Conservation (phyloP, 1,140 invertebrate species). For the Pseudomyrmex pallidus region DNA sequence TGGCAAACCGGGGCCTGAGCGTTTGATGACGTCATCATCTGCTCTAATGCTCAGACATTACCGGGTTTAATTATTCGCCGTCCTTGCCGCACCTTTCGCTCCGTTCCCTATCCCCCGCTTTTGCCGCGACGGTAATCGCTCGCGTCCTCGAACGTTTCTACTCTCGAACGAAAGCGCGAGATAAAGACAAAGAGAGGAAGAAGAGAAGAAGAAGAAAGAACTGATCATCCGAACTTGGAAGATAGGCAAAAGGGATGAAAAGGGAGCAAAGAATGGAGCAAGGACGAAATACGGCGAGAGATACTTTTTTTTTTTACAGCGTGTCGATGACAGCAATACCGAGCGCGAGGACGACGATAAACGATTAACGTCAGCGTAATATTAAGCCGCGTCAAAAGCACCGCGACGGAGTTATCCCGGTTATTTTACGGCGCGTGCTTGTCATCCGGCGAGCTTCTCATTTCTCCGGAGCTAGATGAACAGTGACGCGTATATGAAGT, state of each 20-base stretch:
- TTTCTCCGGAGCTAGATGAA: neutral
- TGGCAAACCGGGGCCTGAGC: conserved; percentile 42
- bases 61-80: conserved; percentile 75
- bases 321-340: conserved; percentile 30
- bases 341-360: neutral
- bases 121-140: conserved; percentile 66
- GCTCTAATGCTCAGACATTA: conserved; percentile 77
- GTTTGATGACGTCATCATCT: conserved; percentile 79
- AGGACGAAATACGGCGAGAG: neutral
- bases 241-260: neutral
- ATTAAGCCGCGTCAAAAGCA: conserved; percentile 16
- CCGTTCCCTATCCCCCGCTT: conserved; percentile 31
- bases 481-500: neutral
- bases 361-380: conserved; percentile 51
- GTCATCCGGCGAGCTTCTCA: neutral
- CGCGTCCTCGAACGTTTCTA: conserved; percentile 40
- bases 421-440: conserved; percentile 20
- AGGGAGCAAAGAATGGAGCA: neutral
- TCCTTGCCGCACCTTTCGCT: conserved; percentile 38
- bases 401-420: conserved; percentile 26
- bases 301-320: conserved; percentile 39
- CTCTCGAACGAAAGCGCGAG: neutral
- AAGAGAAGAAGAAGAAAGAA: too few relatives aligned
- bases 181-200: neutral
- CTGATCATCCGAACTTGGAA: neutral